Conservation (phyloP, 2,888 invertebrate species). For the Heliconius cydno region DNA sequence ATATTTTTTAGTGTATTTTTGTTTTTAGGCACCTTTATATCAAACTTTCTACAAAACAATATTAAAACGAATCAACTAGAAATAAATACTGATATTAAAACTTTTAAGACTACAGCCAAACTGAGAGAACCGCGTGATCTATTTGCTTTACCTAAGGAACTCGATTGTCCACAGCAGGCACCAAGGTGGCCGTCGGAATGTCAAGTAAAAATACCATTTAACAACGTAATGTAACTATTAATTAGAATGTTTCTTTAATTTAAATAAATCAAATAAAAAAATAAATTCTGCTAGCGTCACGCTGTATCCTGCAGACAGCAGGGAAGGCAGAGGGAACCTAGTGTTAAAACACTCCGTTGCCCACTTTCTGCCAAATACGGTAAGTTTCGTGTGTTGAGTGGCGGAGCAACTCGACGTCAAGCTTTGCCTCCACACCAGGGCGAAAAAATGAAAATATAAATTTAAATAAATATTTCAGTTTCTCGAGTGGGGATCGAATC, state of each 20-base stretch:
- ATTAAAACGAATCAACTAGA: slow-evolving; percentile 88
- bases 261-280: no score
- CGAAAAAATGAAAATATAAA: no score
- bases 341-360: no score
- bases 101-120: slow-evolving; percentile 85
- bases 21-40: slow-evolving; percentile 83
- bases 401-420: no score
- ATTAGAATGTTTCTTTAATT: neutral
- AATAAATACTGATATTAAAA: slow-evolving; percentile 86
- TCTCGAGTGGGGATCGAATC: no score
- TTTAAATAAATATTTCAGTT: no score
- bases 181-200: slow-evolving; percentile 95
- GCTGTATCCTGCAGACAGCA: no score
- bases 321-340: no score
- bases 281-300: no score
- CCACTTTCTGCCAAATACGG: no score
- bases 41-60: slow-evolving; percentile 84
- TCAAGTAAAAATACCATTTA: slow-evolving; percentile 83
- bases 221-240: neutral
- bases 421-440: no score
- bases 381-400: no score
- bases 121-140: slow-evolving; percentile 88
- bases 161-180: slow-evolving; percentile 89
- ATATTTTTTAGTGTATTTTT: slow-evolving; percentile 23
- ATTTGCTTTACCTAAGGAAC: slow-evolving; percentile 87